Evolutionary conservation across 1,140 invertebrate genomes (phyloP).

Genomic region (Drosophila ananassae): DNA sequence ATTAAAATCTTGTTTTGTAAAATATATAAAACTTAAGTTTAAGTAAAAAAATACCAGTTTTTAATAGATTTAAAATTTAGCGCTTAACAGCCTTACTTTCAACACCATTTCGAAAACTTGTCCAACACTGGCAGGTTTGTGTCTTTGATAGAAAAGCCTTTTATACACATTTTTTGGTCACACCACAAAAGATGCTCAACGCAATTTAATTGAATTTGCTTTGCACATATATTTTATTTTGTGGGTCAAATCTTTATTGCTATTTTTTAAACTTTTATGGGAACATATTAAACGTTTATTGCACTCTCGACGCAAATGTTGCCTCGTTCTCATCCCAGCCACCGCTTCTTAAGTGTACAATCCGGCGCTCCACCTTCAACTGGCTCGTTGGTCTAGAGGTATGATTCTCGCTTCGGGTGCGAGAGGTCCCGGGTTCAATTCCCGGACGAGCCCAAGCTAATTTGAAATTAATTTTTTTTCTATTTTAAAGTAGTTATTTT

Average conservation of each 20-base stretch:
- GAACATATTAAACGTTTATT: neutral
- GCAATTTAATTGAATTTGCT: neutral
- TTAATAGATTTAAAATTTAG: neutral
- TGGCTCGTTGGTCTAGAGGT: slow-evolving; percentile 81
- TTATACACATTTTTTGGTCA: neutral
- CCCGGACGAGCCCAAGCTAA: slow-evolving; percentile 88
- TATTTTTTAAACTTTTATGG: neutral
- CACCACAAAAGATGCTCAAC: neutral
- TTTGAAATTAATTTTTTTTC: slow-evolving; percentile 25
- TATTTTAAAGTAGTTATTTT: slow-evolving; percentile 11
- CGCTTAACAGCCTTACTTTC: too few relatives aligned
- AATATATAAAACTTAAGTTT: too few relatives aligned
- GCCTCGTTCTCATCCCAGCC: neutral
- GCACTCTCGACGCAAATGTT: neutral
- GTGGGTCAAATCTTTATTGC: neutral
- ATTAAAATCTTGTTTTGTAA: too few relatives aligned
- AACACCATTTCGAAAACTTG: neutral
- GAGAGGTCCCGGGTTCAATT: slow-evolving; percentile 93
- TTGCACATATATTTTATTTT: neutral
- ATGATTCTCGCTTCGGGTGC: slow-evolving; percentile 89
- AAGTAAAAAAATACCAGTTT: neutral
- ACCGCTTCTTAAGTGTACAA: slow-evolving; percentile 20
- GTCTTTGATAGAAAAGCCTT: neutral
- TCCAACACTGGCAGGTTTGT: neutral
- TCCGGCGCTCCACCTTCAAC: slow-evolving; percentile 52